These are phyloP conservation scores for Zoanthus solanderi DNA, from an alignment of 92 coral and sea anemone genomes.

Conservation along the genomic window DNA sequence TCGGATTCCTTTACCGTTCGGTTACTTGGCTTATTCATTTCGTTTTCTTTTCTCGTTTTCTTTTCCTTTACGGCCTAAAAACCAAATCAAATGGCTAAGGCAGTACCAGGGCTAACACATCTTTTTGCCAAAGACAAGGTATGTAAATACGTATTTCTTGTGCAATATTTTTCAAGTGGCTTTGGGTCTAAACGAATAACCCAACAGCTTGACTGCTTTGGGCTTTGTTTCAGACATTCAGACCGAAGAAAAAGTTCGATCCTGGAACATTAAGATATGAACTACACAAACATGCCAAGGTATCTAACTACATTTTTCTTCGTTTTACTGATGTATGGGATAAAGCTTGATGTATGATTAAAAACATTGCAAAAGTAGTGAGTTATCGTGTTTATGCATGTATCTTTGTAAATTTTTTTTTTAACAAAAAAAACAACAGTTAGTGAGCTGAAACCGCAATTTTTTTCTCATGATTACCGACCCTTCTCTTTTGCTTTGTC, in stretches of 20 bases:
- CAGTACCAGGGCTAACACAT: conserved; percentile 81
- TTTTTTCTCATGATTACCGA: neutral
- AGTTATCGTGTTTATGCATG: neutral
- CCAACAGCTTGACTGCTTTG: neutral
- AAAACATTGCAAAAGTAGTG: neutral
- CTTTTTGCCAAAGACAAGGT: conserved; percentile 97
- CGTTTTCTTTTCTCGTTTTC: conserved; percentile 38
- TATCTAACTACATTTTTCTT: neutral
- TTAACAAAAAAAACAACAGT: neutral
- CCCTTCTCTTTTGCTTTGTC: conserved; percentile 4
- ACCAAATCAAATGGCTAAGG: conserved; percentile 55
- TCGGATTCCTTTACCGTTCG: conserved; percentile 20
- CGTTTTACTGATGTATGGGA: neutral
- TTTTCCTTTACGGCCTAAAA: conserved; percentile 19
- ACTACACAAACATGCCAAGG: conserved; percentile 98
- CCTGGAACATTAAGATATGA: conserved; percentile 94
- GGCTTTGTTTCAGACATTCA: conserved; percentile 79
- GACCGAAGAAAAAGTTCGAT: conserved; percentile 87
- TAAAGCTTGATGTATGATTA: neutral
- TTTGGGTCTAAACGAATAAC: neutral
- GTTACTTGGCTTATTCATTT: conserved; percentile 5
- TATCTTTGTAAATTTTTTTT: neutral
- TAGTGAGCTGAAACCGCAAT: conserved; percentile 2
- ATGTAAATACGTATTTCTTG: conserved; percentile 1
- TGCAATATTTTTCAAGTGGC: conserved; percentile 34